Evolutionary conservation across 2,888 invertebrate genomes (phyloP).

Genomic region (Drosophila cracens): DNA sequence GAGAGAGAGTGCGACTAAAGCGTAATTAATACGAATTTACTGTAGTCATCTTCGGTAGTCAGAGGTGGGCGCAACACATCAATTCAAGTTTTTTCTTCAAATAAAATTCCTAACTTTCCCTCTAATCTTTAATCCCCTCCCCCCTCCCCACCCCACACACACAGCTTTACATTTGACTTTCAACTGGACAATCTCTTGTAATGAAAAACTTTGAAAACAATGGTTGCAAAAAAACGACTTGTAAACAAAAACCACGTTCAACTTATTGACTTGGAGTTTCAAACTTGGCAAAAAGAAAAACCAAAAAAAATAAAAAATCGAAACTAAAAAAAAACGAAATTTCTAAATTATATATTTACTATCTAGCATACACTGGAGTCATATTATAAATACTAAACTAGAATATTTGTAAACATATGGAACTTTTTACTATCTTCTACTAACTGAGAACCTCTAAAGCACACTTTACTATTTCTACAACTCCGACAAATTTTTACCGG

Average conservation of each 20-base stretch:
- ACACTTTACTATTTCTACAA: constrained; percentile 38
- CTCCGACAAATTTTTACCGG: constrained; percentile 44
- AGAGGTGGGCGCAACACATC: constrained; percentile 48
- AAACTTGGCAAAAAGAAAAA: constrained; percentile 53
- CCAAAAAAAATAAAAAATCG: constrained; percentile 19
- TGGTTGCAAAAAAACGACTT: constrained; percentile 34
- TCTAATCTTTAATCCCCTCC: not conserved
- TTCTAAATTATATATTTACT: constrained; percentile 30
- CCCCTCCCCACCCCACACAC: constrained; percentile 3
- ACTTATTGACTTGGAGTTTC: constrained; percentile 68
- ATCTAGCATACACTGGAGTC: constrained; percentile 39
- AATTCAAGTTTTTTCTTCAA: constrained; percentile 23
- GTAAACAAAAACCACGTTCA: constrained; percentile 48
- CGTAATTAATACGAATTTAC: constrained; percentile 78
- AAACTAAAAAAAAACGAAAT: constrained; percentile 11
- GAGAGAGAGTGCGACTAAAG: constrained; percentile 57
- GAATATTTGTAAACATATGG: constrained; percentile 37
- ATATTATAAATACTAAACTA: constrained; percentile 51
- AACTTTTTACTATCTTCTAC: constrained; percentile 51
- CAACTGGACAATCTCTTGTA: constrained; percentile 73
- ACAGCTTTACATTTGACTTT: constrained; percentile 47
- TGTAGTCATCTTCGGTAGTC: constrained; percentile 62
- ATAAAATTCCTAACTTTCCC: constrained; percentile 20
- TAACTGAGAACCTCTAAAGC: constrained; percentile 8
- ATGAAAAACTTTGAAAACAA: constrained; percentile 36